Base-by-base conservation (phyloP, 2,888 invertebrate genomes). In the Diarsia brunnea region DNA sequence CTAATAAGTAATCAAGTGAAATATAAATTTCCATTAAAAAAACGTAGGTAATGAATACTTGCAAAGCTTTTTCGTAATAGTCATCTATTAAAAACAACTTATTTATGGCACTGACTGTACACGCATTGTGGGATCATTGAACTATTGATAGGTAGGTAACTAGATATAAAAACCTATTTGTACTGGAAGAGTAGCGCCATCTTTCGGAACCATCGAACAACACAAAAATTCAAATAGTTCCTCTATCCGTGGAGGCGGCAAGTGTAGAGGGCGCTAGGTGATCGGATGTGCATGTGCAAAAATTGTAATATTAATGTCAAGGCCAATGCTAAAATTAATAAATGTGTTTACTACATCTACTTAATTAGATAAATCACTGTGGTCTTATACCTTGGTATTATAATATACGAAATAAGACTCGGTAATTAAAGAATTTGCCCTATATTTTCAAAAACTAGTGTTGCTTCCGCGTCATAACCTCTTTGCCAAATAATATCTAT, bases 291-390 rank as follows among this genome's bases (percentile, higher is more conserved):
- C 92, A 93, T 94, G 94, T 94, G 94, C 93, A 91, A 94, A 91
- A 93, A 92, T 93, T 91, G 90, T 92, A 92, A 93, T 93, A 94
- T 91, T 94, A 93, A 95, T 95, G 96, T 95, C 96, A 96, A 96
- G 96, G 96, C 94, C 95, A 95, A 90, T 92, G 93, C 91, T 93
- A 91, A 89, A 86, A 85, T 84, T 75, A 75, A 76, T 82, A 75
- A 61, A 77, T 82, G 72, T 69, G 69, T 75, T 71, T 74, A 75
- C 24, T 84, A 73, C 65, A 65, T 68, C 70, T 70, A 66, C 55
- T 11, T 78, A 75, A 72, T 82, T 68, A 72, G 64, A 55, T 58
- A 77, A 85, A 73, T 72, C 38, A 51, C 69, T 73, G 31, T 58
- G 51, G 43, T 49, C 19, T 65, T 73, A 49, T n/a, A 78, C 24